Base-by-base conservation (phyloP, 1,140 invertebrate genomes). In the Mactra quadrangularis region DNA sequence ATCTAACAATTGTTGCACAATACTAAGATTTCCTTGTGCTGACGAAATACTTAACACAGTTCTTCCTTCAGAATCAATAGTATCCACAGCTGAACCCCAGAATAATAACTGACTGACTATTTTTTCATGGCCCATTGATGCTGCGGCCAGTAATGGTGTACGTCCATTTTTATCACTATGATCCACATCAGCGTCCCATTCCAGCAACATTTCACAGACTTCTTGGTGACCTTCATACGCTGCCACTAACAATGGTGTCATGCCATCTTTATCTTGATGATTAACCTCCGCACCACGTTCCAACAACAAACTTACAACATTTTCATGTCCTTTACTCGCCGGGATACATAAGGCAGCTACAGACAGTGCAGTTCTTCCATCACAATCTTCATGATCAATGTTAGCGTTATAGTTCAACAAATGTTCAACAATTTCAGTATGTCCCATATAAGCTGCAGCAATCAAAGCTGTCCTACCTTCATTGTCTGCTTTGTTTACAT, bases 251-350 rank as follows among this genome's bases (percentile, higher is more conserved):
- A 99, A 94, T 0, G 98, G 97, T 6, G 97, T 98, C 93, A 97
- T 97, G 6, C 97, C 97, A 93, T 99, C 97, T 88, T 98, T 97
- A 31, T 97, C 97, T 66, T 96, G 95, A 89, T 98, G 97, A 93
- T 99, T 96, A 6, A 98, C 96, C 57, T 91, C 91, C 1, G 91
- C 90, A 17, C 90, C 90, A 85, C 97, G 94, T 89, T 98, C 97
- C 3, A 99, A 94, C 22, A 99, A 94, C 29, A 91, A 85, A 81
- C 87, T 89, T 17, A 93, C 90, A n/a, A 93, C 92, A 35, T 86
- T 89, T 64, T 90, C 88, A 84, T 93, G 90, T 11, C 89, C 95
- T 95, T 97, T 96, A 97, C 97, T 84, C 95, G 97, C 96, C 11
- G 90, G 89, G 45, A 92, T 89, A 85, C 91, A 92, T 27, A 93